Evolutionary conservation across 2,797 vertebrate genomes (phyloP), one percentile per base, ranked within the genome.

Genomic region (Spatula clypeata): DNA sequence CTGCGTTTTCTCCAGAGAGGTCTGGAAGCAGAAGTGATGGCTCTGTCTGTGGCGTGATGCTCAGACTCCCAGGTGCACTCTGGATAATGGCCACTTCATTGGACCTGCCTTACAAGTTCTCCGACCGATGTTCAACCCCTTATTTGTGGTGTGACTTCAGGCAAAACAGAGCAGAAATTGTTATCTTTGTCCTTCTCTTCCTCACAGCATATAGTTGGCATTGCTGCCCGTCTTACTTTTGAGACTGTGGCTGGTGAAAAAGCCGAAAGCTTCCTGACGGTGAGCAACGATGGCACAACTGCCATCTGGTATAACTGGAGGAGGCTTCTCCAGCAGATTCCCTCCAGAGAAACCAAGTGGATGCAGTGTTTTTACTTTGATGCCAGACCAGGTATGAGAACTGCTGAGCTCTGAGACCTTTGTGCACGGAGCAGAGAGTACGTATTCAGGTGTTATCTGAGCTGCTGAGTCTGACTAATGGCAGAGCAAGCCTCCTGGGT

Each of bases 231-330:
- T 12, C 54, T 99, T 79, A 97, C 97, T 54, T 99, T 99, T 75
- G 99, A 99, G 96, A 96, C 98, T 36, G 51, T 98, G 47, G 97
- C 97, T 36, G 98, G 98, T 34, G 98, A 99, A 92, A 98, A 90
- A 70, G 98, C 97, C 6, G 97, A 96, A 38, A 99, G 99, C 16
- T 90, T 96, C 74, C 93, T 99, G 93, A 98, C 97, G 2, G 97
- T 99, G 74, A 97, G 91, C 91, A 99, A 99, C 11, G 98, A 99
- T 16, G 99, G 99, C 94, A 99, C 97, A 23, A 97, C 98, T 2
- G 98, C 98, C 66, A 90, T 99, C 93, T 99, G 98, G 98, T 99
- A 99, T 18, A 95, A 97, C 96, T 99, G 99, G 99, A 97, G 98
- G 95, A 98, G 98, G 91, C 95, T 98, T 66, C 94, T 97, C 13